Evolutionary conservation across 1,140 invertebrate species (phyloP).

Genomic region (Drosophila bipectinata): DNA sequence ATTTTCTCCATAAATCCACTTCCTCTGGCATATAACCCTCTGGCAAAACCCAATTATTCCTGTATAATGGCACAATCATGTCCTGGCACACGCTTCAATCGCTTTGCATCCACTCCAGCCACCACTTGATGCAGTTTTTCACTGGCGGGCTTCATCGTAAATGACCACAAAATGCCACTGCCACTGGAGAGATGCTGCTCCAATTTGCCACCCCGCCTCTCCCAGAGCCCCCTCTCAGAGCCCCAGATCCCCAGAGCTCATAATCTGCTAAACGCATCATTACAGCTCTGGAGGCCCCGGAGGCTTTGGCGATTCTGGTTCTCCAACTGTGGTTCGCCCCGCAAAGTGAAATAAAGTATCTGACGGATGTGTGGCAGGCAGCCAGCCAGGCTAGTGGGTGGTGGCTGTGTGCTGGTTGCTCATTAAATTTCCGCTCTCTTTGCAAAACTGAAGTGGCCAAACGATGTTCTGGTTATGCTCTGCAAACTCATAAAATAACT

Average conservation of each 20-base stretch:
- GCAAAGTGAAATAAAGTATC: constrained; percentile 37
- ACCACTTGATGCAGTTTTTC: constrained; percentile 10
- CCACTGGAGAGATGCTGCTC: constrained; percentile 33
- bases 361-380: constrained; percentile 26
- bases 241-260: constrained; percentile 43
- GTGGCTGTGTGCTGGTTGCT: constrained; percentile 49
- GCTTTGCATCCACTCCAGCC: background rate
- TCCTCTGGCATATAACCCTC: too few relatives aligned
- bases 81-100: constrained; percentile 22
- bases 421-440: constrained; percentile 82
- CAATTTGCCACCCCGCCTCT: constrained; percentile 43
- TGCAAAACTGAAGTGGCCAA: constrained; percentile 72
- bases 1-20: too few relatives aligned
- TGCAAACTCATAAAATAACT: constrained; percentile 81
- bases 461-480: constrained; percentile 51
- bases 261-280: constrained; percentile 80
- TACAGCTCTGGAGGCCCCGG: constrained; percentile 28
- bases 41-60: constrained; percentile 28
- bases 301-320: constrained; percentile 3
- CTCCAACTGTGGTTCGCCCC: constrained; percentile 9
- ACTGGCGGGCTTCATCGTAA: constrained; percentile 26
- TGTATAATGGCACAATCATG: constrained; percentile 7
- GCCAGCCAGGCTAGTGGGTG: constrained; percentile 12
- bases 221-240: constrained; percentile 10
- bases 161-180: constrained; percentile 69